Evolutionary conservation across 2,113 vertebrate genomes (phyloP).

Genomic region (Anthoscopus minutus): DNA sequence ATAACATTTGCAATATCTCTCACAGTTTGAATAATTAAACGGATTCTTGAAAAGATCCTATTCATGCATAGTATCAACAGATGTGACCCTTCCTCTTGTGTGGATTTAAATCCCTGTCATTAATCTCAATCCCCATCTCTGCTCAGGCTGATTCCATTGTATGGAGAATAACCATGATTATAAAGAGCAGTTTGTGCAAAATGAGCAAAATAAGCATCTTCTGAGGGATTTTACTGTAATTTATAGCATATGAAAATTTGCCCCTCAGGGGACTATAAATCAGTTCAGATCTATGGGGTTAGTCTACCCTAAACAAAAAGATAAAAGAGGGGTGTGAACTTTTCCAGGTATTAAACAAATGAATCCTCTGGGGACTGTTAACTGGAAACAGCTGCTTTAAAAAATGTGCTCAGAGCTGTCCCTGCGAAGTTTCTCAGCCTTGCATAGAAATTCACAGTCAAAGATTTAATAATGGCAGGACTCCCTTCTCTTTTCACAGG

Average conservation of each 20-base stretch:
- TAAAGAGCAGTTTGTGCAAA: neutral
- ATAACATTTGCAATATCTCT: neutral
- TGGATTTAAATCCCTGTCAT: neutral
- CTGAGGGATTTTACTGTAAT: neutral
- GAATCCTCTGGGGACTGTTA: neutral
- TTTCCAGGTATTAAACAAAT: constrained; percentile 26
- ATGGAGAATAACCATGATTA: neutral
- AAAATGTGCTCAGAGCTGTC: neutral
- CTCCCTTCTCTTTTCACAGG: neutral
- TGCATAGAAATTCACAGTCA: neutral
- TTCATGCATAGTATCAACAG: neutral
- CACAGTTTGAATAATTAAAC: neutral
- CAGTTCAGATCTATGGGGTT: neutral
- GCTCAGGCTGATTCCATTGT: neutral
- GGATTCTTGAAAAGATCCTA: neutral
- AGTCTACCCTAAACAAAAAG: neutral
- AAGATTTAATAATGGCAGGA: neutral
- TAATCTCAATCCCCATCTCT: neutral
- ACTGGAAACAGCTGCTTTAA: constrained; percentile 46
- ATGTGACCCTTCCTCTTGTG: neutral
- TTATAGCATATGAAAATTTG: neutral
- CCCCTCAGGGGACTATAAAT: neutral
- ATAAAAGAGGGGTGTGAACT: constrained; percentile 21
- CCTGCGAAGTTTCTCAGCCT: neutral
- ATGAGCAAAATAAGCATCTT: neutral